Evolutionary conservation across 2,113 vertebrate species (phyloP), one percentile per base, ranked within the genome.

Genomic region (Alouatta palliata): DNA sequence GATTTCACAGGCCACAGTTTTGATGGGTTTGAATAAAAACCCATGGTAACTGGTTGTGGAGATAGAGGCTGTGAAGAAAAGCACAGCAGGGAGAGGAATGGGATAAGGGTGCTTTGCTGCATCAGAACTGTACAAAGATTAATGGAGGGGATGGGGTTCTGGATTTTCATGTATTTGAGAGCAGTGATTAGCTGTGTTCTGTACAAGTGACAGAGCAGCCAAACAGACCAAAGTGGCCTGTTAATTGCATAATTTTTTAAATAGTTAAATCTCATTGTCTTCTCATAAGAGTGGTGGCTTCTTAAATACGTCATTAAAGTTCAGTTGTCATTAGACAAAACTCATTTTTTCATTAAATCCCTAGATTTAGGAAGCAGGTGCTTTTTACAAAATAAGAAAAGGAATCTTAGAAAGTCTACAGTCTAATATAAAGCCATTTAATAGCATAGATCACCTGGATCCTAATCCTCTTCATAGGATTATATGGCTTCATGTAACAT

Each of bases 301-400:
- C 47, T 93, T 86, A 73, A 96, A 45, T 80, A 71, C 20, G 64
- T n/a, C 52, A 56, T 80, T 68, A 49, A 92, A 91, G 52, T 84
- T 40, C 87, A 1, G 25, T 79, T 91, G n/a, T 71, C 25, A 21
- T 40, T 87, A 47, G 9, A 77, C 25, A 37, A 70, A 83, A 49
- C 23, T 77, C 45, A 47, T 66, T 64, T 64, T 30, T 61, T 49
- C 35, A 2, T 49, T 77, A 85, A 79, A 49, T n/a, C 43, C 35
- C 37, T 76, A 64, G 61, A 84, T 61, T 94, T 71, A 84, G 40
- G 84, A 90, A 45, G 17, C 19, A 52, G 54, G 17, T 88, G n/a
- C 61, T 20, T 80, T 89, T 84, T 75, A 58, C 23, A 58, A 84
- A 87, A 75, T n/a, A 73, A 75, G 27, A 82, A 87, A 85, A 54